These are phyloP conservation scores for Copidosoma aretas DNA, from an alignment of 2,888 invertebrate genomes.

Conservation along the genomic window DNA sequence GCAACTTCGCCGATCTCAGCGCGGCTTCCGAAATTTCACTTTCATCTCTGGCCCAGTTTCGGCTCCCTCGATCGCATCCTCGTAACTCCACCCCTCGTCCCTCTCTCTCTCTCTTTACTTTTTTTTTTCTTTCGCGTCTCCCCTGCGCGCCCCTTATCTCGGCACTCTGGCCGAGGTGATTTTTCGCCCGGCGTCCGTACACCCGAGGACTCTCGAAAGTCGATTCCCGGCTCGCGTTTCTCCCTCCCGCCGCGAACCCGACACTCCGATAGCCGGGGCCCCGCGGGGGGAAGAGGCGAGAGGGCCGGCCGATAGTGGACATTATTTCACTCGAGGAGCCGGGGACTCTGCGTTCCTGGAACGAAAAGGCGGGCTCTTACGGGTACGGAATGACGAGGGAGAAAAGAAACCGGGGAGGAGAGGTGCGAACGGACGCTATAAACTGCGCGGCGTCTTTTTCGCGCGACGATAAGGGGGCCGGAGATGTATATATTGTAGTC, in stretches of 20 bases:
- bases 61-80: too few relatives aligned
- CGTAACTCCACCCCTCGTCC: background rate
- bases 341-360: slow-evolving; percentile 5
- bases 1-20: background rate
- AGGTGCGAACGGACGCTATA: too few relatives aligned
- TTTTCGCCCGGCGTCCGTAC: background rate
- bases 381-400: too few relatives aligned
- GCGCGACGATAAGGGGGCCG: background rate
- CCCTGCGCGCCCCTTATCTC: too few relatives aligned
- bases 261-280: slow-evolving; percentile 12
- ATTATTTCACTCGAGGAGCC: slow-evolving; percentile 21
- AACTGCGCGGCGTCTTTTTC: background rate
- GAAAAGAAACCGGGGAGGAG: background rate
- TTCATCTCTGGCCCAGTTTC: background rate
- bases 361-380: slow-evolving; percentile 8
- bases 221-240: slow-evolving; percentile 3
- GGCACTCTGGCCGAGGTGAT: background rate
- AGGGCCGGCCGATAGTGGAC: slow-evolving; percentile 16
- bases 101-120: background rate
- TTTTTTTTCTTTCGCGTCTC: too few relatives aligned
- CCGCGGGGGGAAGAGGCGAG: background rate
- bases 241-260: slow-evolving; percentile 16
- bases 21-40: background rate
- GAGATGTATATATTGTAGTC: background rate
- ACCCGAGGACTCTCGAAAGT: slow-evolving; percentile 19